Conservation (phyloP, 2,888 invertebrate species). For the Candidula unifasciata region DNA sequence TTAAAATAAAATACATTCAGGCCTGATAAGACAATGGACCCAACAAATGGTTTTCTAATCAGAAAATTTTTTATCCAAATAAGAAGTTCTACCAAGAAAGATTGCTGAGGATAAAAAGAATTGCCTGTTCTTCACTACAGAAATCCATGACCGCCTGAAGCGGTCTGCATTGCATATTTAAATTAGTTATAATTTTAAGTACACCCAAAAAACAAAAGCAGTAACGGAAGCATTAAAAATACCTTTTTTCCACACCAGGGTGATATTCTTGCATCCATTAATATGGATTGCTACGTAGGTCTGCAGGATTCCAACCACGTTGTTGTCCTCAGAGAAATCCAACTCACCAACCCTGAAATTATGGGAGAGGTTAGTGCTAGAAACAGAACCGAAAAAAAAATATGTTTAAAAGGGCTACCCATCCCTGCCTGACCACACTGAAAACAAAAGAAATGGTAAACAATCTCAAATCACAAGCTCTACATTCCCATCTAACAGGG, state of each 20-base stretch:
- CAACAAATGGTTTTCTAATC: too few species aligned
- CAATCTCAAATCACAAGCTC: constrained; percentile 2
- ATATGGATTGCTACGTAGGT: constrained; percentile 35
- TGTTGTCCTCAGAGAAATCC: constrained; percentile 17
- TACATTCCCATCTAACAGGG: constrained; percentile 2
- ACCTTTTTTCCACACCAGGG: constrained; percentile 43
- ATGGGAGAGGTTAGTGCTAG: background rate
- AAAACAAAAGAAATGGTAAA: constrained; percentile 14
- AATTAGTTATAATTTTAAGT: too few species aligned
- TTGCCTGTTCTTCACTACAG: too few species aligned
- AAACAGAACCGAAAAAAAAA: background rate
- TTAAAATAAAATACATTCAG: too few species aligned
- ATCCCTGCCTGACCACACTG: constrained; percentile 15
- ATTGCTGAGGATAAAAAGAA: too few species aligned
- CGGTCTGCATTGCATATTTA: too few species aligned
- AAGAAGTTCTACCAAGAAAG: too few species aligned
- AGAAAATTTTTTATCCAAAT: too few species aligned
- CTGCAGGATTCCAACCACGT: constrained; percentile 25
- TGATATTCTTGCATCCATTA: constrained; percentile 36
- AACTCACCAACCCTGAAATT: constrained; percentile 47
- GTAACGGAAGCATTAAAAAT: too few species aligned
- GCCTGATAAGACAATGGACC: too few species aligned
- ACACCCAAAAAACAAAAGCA: too few species aligned
- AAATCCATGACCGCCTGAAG: too few species aligned
- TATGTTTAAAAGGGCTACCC: background rate